Base-by-base conservation (phyloP, 2,113 vertebrate genomes). In the Danio rerio region DNA sequence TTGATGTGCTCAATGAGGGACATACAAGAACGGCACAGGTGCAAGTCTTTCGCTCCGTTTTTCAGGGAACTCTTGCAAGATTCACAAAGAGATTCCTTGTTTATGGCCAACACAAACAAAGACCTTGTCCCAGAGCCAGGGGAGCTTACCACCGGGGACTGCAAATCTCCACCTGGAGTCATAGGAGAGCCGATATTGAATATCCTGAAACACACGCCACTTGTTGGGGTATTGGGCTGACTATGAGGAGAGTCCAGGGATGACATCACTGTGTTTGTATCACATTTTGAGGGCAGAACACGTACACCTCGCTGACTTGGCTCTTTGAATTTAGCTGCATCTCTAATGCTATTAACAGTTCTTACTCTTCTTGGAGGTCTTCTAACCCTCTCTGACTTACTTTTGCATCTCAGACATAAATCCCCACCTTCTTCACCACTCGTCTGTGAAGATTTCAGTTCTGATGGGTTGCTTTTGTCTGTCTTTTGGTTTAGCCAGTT, bases 401-500 rank as follows among this genome's bases (percentile, higher is more conserved):
- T n/a, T 78, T 74, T 65, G 63, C 50, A 79, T 20, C 73, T 47
- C 15, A 42, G 50, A 56, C 31, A 49, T 20, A 43, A n/a, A 47
- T 75, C 43, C 50, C 11, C 55, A 7, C 15, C 49, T 31, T 50
- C 47, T 43, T 9, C 66, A 31, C 45, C 20, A 61, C 11, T 82
- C 12, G 18, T 47, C 2, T 3, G 42, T 68, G 61, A 42, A 78
- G 52, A 74, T 42, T 12, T 62, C 4, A 55, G 5, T 3, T 83
- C 73, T 66, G 66, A 10, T 40, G 80, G 53, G 47, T 68, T 74
- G 47, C 45, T 58, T 18, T 21, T 78, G 11, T 74, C 74, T 40
- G 85, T 85, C 62, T 89, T 94, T 18, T 95, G 89, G 62, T 85
- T 88, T 45, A 96, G 89, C 95, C 95, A 96, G 84, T 95, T 96